Evolutionary conservation across 2,113 vertebrate species (phyloP), one percentile per base, ranked within the genome.

Genomic region (Spilogale gracilis): DNA sequence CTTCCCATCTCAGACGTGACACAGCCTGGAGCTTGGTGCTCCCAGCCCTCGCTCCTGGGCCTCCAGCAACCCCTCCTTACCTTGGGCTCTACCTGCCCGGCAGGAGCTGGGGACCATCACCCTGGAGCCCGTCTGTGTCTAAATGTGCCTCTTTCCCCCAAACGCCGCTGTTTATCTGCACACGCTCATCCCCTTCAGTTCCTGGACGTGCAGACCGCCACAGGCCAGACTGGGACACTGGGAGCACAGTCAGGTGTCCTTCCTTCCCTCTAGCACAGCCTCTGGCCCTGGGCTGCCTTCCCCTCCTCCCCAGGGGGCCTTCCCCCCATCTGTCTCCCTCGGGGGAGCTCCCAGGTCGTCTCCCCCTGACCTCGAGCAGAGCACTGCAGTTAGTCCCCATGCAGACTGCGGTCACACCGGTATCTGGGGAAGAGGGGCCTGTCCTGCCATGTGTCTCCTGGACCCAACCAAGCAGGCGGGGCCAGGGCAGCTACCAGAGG

Each of bases 381-480:
- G 7, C 9, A 43, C 16, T 5, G 9, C 14, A 0, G 38, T 45
- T 69, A 60, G 9, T 58, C 73, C 69, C 87, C 43, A 23, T 6
- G 18, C 32, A 61, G 78, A 54, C 56, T 43, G 54, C 30, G 3
- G 58, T 54, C 69, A 67, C 48, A 17, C 85, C 10, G 63, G 79
- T 32, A 54, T 18, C 6, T 0, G 48, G 21, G 21, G 38, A 45
- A 84, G 23, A n/a, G 4, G 3, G 17, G 78, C 84, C 52, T 16
- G 25, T 45, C 56, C 20, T 10, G 69, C 9, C 52, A 9, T n/a
- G 83, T 0, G 1, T 1, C 50, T 48, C 52, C 54, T 50, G 65
- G 50, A n/a, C 85, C 45, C 45, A 38, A n/a, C 63, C 56, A 54
- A 69, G 92, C 92, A 93, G 94, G 91, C 90, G 23, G 30, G 81